Conservation (phyloP, 2,888 invertebrate genomes). For the Rosalia funebris region DNA sequence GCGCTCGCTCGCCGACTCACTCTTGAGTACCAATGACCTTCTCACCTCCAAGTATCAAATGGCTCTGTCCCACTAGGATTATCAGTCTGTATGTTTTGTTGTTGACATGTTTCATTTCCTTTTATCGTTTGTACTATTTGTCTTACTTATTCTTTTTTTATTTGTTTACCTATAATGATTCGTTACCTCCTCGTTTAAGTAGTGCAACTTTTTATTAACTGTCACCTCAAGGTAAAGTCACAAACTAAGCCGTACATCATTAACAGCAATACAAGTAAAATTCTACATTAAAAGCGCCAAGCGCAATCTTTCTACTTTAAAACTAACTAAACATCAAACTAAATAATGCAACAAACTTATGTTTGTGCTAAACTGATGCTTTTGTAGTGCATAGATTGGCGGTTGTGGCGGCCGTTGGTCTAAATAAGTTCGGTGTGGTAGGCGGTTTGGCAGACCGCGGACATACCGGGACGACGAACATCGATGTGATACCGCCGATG, state of each 20-base stretch:
- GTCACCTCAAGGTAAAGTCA: conserved; percentile 40
- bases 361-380: conserved; percentile 59
- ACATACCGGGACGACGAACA: conserved; percentile 37
- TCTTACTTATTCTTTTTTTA: conserved; percentile 26
- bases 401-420: conserved; percentile 49
- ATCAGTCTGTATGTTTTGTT: conserved; percentile 66
- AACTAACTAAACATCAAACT: conserved; percentile 7
- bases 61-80: conserved; percentile 67
- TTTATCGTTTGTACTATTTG: conserved; percentile 57
- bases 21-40: conserved; percentile 63
- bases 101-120: conserved; percentile 63
- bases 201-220: conserved; percentile 43
- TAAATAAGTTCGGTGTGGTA: conserved; percentile 18
- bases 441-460: conserved; percentile 28
- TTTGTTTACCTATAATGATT: conserved; percentile 55
- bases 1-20: conserved; percentile 58
- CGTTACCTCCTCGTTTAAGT: conserved; percentile 64
- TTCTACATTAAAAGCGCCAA: conserved; percentile 1
- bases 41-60: conserved; percentile 70
- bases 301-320: conserved; percentile 1
- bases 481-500: conserved; percentile 39
- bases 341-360: conserved; percentile 42
- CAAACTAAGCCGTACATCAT: conserved; percentile 31
- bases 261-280: conserved; percentile 36
- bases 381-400: conserved; percentile 62